phyloP scores from a whole-genome alignment of 2,797 vertebrate genomes.

The Enteromius anoplus region DNA sequence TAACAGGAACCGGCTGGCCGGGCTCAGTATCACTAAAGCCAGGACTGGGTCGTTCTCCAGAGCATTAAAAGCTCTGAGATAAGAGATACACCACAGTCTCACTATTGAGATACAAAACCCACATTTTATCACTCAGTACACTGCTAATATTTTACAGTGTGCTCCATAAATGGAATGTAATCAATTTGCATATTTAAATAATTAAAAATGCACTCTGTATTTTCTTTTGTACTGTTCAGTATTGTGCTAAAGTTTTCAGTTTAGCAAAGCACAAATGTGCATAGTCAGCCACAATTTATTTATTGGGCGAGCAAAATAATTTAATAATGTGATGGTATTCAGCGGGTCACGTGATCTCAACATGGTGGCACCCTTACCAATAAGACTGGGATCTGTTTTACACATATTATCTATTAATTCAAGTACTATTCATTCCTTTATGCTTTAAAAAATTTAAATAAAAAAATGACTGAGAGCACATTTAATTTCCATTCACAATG shows the following conservation, averaged over 20 bases:
- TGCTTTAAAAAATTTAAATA: neutral
- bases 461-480: neutral
- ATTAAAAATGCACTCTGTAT: neutral
- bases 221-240: neutral
- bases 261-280: neutral
- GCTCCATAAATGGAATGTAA: neutral
- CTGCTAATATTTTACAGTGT: neutral
- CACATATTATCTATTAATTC: neutral
- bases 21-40: constrained; percentile 67
- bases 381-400: constrained; percentile 1
- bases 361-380: neutral
- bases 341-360: neutral
- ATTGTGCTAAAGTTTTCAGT: neutral
- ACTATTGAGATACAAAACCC: neutral
- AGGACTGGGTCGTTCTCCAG: constrained; percentile 29
- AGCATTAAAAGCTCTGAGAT: neutral
- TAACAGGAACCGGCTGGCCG: constrained; percentile 84
- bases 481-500: constrained; percentile 28
- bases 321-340: constrained; percentile 1
- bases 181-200: neutral
- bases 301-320: neutral
- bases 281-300: neutral
- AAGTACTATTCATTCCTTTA: neutral
- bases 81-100: constrained; percentile 14
- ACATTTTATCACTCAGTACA: constrained; percentile 15